Percentiles rank a stretch among this genome's conserved stretches.
These are phyloP conservation scores for Prorops nasuta DNA, from an alignment of 1,140 invertebrate species.

Conservation along the genomic window DNA sequence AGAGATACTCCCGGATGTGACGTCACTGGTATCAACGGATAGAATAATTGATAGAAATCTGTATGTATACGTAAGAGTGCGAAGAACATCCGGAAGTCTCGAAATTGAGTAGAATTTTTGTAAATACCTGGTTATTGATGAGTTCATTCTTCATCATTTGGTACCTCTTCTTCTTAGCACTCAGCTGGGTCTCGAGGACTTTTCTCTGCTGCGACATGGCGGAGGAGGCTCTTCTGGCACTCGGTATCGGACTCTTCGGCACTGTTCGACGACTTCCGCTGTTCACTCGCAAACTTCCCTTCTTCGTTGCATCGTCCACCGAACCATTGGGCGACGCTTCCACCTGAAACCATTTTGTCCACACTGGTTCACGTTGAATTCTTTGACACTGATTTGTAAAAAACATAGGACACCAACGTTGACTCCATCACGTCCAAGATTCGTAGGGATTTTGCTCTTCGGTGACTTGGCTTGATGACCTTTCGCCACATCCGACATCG, in stretches of 20 bases:
- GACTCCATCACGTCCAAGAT: background rate
- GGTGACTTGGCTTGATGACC: background rate
- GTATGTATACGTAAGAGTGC: too few relatives aligned
- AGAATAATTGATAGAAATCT: too few relatives aligned
- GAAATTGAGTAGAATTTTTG: too few relatives aligned
- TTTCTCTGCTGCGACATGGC: slow-evolving; percentile 11
- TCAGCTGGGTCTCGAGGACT: slow-evolving; percentile 33
- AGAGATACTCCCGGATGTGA: too few relatives aligned
- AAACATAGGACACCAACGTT: slow-evolving; percentile 13
- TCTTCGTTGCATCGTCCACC: too few relatives aligned
- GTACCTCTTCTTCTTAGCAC: slow-evolving; percentile 31
- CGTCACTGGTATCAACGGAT: too few relatives aligned
- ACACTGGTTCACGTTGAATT: too few relatives aligned
- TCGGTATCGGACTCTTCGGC: slow-evolving; percentile 9
- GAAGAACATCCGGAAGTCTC: too few relatives aligned
- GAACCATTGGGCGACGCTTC: too few relatives aligned
- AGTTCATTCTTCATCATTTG: slow-evolving; percentile 26
- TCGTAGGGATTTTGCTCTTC: slow-evolving; percentile 15
- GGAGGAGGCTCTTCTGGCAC: slow-evolving; percentile 8
- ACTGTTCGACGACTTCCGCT: background rate
- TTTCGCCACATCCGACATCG: background rate
- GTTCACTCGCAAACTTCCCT: background rate
- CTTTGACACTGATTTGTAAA: too few relatives aligned
- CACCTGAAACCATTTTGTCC: slow-evolving; percentile 19
- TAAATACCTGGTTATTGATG: slow-evolving; percentile 39